Base-by-base conservation (phyloP, 2,113 vertebrate species). In the Ancistrus triradiatus region DNA sequence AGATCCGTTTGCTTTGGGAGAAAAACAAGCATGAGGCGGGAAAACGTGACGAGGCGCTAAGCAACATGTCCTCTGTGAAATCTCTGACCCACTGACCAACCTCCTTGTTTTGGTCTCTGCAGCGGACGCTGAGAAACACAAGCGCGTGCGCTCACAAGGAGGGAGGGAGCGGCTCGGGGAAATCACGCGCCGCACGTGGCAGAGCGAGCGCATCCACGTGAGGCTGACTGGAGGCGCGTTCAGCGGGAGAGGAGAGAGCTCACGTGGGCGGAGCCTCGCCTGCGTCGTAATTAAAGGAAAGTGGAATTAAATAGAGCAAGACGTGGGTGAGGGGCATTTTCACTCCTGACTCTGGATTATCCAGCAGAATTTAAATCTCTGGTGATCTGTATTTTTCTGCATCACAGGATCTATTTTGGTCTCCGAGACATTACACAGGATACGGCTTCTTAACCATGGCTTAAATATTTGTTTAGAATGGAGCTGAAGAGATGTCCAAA, bases 81-180 rank as follows among this genome's bases (percentile, higher is more conserved):
- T 80, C 69, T 72, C 78, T 88, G 86, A 89, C 86, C 88, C 83
- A 88, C 86, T 88, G 88, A 89, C 86, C 86, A 86, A 70, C 63
- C 83, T 76, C 77, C 80, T 70, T 69, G 77, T 75, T 78, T 66
- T 66, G 70, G 72, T 28, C 78, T 55, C 80, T 63, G 71, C 79
- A 65, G 78, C 77, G 77, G 50, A 78, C 70, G 68, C 67, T 73
- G 72, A 72, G 77, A 72, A 72, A 67, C 62, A 67, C 31, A 6
- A 27, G 46, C 3, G 27, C 7, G 33, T 15, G 60, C 7, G 62
- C n/a, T n/a, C n/a, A n/a, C 13, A n/a, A 7, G 18, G 56, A 19
- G 40, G 15, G 72, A 60, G 68, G 75, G 77, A 67, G 72, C 69
- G 69, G 52, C 42, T 14, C 27, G 27, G 63, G 62, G n/a, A 31